Evolutionary conservation across 35 echinoderm and acorn worm species (phyloP), one percentile per base, ranked within the genome.

Genomic region (Holothuria glaberrima): DNA sequence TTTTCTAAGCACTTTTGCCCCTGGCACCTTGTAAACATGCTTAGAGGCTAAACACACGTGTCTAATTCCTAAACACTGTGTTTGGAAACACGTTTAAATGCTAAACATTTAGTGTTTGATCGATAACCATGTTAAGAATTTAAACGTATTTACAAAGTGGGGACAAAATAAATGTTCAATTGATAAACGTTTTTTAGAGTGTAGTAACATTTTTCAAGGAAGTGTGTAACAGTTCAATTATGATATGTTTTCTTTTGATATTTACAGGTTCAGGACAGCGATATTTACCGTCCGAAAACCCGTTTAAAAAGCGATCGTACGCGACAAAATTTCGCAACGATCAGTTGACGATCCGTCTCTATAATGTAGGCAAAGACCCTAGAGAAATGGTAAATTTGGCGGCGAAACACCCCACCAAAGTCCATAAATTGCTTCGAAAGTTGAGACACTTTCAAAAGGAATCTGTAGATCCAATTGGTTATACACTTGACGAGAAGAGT

Each of bases 331-430:
- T 41, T 7, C 7, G 7, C 36, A 41, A 62, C 3, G 59, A 84
- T 16, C 17, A 26, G 2, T n/a, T 12, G 9, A 22, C 80, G 16
- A 84, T 84, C 9, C 80, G 80, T 12, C 57, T 84, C 30, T 84
- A 84, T 52, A 38, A 84, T 29, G 58, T 84, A n/a, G 30, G 28
- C 18, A 38, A 64, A 33, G 80, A 84, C 61, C 80, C 80, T 0
- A 84, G 57, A 3, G 80, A 84, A 61, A 19, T 84, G 4, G 29
- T 58, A 3, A 84, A 84, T 30, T 27, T 64, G n/a, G 80, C 80
- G 18, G 30, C 27, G 4, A 59, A 84, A 33, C 31, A 56, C 24
- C 54, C 80, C 3, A 28, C 34, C 9, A 84, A 61, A 38, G 80
- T 84, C 9, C 10, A 28, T 30, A 64, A 17, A 57, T 62, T 84